Base-by-base conservation (phyloP, 2,888 invertebrate species). In the Camponotus fellah region DNA sequence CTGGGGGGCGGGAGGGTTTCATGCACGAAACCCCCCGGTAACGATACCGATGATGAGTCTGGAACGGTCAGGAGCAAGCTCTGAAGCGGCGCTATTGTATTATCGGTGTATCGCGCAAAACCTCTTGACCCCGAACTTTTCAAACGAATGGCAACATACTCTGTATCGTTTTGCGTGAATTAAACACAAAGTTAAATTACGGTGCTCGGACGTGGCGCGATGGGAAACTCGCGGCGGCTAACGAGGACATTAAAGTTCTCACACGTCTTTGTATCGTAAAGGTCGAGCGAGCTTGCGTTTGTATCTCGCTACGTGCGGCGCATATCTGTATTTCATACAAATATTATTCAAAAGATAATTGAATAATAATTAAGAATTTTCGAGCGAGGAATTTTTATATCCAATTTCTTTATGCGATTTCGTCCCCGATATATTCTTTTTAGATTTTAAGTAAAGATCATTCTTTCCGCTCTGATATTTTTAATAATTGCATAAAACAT, bases 101-200 rank as follows among this genome's bases (percentile, higher is more conserved):
- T 66, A 66, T 66, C 43, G 14, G 43, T 8, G 8, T 26, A 10
- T 26, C 43, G 66, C 26, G 26, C 66, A 26, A 66, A 43, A 46
- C 26, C 66, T 66, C 66, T 66, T 66, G 66, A 66, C 43, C 26
- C n/a, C 66, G 8, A 66, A 66, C 66, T 66, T 43, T 66, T 43
- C 65, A 40, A 65, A 21, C 21, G 65, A 43, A 43, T 17, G 6
- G 43, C 66, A 4, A n/a, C 53, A 53, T 14, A n/a, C 66, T 66
- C 43, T 66, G 66, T 43, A 46, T 43, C 66, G 66, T 26, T 12
- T 58, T 58, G 40, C 43, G 65, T 43, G 40, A 21, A 21, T 65
- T 66, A 66, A 43, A 66, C 26, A 14, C 66, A 43, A 66, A 66
- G 43, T 66, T 43, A 66, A 66, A 66, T 66, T 66, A 66, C 66